phyloP scores from a whole-genome alignment of 2,888 invertebrate genomes.

The Chymomyza caudatula region DNA sequence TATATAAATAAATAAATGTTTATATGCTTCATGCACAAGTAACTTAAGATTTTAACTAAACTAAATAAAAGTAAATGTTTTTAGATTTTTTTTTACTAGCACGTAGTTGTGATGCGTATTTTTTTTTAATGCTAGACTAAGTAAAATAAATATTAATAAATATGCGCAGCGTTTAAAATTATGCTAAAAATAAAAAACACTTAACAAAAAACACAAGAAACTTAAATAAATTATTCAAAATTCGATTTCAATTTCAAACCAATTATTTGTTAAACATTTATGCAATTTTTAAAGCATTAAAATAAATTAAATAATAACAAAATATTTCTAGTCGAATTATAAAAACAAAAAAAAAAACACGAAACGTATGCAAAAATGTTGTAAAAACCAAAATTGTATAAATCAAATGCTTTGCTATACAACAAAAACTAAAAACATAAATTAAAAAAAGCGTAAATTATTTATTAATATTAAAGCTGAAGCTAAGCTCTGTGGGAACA shows the following conservation, averaged over 20 bases:
- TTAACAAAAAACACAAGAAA: slow-evolving; percentile 24
- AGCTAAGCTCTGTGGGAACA: not conserved
- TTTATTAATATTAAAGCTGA: not conserved
- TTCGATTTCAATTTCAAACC: slow-evolving; percentile 1
- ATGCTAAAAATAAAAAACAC: slow-evolving; percentile 1
- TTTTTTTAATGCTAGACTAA: slow-evolving; percentile 34
- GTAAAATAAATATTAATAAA: slow-evolving; percentile 18
- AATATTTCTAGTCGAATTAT: slow-evolving; percentile 69
- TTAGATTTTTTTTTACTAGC: slow-evolving; percentile 17
- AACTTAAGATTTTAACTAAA: not conserved
- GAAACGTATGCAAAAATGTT: slow-evolving; percentile 8
- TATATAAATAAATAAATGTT: not conserved
- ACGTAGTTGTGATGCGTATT: slow-evolving; percentile 21
- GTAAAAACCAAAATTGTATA: slow-evolving; percentile 44
- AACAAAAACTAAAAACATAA: slow-evolving; percentile 1
- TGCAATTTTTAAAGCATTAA: slow-evolving; percentile 12
- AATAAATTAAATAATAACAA: slow-evolving; percentile 32
- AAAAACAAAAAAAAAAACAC: slow-evolving; percentile 22
- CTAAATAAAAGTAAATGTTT: slow-evolving; percentile 5
- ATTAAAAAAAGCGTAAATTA: not conserved
- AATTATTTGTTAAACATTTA: slow-evolving; percentile 31
- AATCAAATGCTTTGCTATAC: slow-evolving; percentile 26
- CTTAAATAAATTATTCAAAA: not conserved
- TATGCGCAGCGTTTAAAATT: slow-evolving; percentile 31
- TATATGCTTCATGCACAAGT: not conserved